Evolutionary conservation across 2,888 invertebrate genomes (phyloP).

Genomic region (Malachius bipustulatus): DNA sequence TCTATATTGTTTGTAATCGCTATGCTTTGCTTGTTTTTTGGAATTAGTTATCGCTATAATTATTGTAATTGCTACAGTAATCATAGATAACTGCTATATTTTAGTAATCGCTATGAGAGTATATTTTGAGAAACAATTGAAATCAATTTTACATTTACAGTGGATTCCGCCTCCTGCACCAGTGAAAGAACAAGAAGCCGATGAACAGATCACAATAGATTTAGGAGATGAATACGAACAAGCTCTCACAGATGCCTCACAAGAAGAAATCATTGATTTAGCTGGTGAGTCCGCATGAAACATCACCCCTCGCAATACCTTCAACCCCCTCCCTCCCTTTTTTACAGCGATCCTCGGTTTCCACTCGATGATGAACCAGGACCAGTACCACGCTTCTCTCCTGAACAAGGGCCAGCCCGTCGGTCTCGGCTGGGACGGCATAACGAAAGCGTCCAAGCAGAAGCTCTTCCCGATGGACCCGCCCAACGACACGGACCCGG

Average conservation of each 20-base stretch:
- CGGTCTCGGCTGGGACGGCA: constrained; percentile 86
- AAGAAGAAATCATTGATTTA: constrained; percentile 96
- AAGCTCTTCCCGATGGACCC: constrained; percentile 90
- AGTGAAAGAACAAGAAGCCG: constrained; percentile 62
- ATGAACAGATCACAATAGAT: constrained; percentile 87
- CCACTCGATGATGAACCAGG: constrained; percentile 99
- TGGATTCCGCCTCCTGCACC: constrained; percentile 73
- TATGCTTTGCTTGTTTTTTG: neutral
- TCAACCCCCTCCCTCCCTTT: constrained; percentile 3
- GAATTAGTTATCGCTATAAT: neutral
- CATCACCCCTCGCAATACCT: no score
- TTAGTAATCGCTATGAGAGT: constrained; percentile 4
- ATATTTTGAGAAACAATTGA: constrained; percentile 10
- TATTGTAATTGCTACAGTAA: constrained; percentile 11
- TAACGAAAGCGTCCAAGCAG: constrained; percentile 85
- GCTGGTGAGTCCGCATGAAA: constrained; percentile 67
- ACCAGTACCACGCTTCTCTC: constrained; percentile 95
- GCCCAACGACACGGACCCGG: constrained; percentile 92
- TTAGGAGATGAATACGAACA: constrained; percentile 89
- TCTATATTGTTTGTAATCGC: no score
- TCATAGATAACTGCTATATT: no score
- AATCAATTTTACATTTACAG: constrained; percentile 41
- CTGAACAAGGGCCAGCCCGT: constrained; percentile 84
- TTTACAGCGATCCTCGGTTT: constrained; percentile 89
- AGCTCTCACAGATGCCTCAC: constrained; percentile 76